Percentiles rank a stretch among this genome's conserved stretches.
These are phyloP conservation scores for Lophochroa leadbeateri DNA, from an alignment of 2,113 vertebrate genomes.

Conservation along the genomic window DNA sequence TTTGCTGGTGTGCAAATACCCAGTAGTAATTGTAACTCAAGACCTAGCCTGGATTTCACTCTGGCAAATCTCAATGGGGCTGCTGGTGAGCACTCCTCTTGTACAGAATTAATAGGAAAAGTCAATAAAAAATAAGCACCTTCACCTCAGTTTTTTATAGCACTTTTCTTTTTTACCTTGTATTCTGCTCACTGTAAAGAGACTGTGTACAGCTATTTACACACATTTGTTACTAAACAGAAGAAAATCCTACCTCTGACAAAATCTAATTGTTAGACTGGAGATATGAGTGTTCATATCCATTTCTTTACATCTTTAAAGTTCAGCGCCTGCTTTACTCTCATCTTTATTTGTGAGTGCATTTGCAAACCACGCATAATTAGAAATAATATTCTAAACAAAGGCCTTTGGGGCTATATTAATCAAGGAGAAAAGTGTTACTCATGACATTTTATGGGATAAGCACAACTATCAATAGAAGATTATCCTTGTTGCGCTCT, in stretches of 20 bases:
- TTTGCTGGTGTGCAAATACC: neutral
- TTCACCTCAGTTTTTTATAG: neutral
- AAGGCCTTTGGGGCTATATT: slow-evolving; percentile 64
- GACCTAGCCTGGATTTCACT: neutral
- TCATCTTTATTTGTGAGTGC: slow-evolving; percentile 67
- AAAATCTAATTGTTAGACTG: slow-evolving; percentile 42
- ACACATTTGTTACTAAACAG: neutral
- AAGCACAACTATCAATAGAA: slow-evolving; percentile 8
- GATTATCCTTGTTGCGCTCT: neutral
- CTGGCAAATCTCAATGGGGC: neutral
- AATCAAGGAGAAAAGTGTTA: slow-evolving; percentile 63
- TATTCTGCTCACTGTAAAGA: neutral
- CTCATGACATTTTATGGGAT: slow-evolving; percentile 66
- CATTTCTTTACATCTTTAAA: slow-evolving; percentile 56
- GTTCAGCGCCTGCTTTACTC: slow-evolving; percentile 41
- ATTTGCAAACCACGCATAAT: slow-evolving; percentile 71
- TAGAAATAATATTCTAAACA: slow-evolving; percentile 75
- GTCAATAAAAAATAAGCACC: neutral
- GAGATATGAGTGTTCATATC: slow-evolving; percentile 13
- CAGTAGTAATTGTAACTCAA: neutral
- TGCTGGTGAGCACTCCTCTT: neutral
- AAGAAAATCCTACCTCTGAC: slow-evolving; percentile 2
- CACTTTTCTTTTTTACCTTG: neutral
- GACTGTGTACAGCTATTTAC: neutral
- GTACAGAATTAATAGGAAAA: neutral